Evolutionary conservation across 23 tunicate genomes (phyloP), one percentile per base, ranked within the genome.

Genomic region (Ascidia mentula): DNA sequence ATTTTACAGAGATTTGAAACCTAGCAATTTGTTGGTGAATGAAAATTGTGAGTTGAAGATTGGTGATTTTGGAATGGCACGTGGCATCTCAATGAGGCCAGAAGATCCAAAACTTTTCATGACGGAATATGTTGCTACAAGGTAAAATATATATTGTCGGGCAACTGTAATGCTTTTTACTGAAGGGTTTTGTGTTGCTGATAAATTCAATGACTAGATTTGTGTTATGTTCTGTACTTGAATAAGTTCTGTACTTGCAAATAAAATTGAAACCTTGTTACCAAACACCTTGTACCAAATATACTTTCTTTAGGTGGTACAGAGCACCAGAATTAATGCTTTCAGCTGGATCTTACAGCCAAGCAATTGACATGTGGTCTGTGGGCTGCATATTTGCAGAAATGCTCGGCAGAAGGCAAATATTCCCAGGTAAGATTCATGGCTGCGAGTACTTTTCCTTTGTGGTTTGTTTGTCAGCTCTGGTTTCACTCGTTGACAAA

Each of bases 121-220:
- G 98, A 93, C 98, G 2, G 99, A 95, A 86, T 95, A 95, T 72
- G 99, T 95, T 0, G 93, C 99, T 6, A 95, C 99, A 13, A 86
- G 98, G 98, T 93, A 79, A 31, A 18, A 3, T 9, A 9, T 9
- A 53, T 53, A 53, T 20, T 3, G 1, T 53, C 2, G 65, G 1
- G 28, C 7, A 53, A 53, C 65, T 53, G 65, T 53, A 12, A 42
- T 9, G 15, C 53, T n/a, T n/a, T n/a, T n/a, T n/a, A n/a, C n/a
- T n/a, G n/a, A n/a, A 42, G 15, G 15, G 53, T 42, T 42, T 12
- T 42, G 15, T 42, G 12, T 15, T 42, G 53, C 53, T 42, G 15
- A 12, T n/a, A n/a, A n/a, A n/a, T n/a, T n/a, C n/a, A n/a, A n/a
- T n/a, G n/a, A n/a, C n/a, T n/a, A n/a, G n/a, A n/a, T 42, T 42